Base-by-base conservation (phyloP, 64 coral and sea anemone genomes). In the Stichodactyla mertensii region DNA sequence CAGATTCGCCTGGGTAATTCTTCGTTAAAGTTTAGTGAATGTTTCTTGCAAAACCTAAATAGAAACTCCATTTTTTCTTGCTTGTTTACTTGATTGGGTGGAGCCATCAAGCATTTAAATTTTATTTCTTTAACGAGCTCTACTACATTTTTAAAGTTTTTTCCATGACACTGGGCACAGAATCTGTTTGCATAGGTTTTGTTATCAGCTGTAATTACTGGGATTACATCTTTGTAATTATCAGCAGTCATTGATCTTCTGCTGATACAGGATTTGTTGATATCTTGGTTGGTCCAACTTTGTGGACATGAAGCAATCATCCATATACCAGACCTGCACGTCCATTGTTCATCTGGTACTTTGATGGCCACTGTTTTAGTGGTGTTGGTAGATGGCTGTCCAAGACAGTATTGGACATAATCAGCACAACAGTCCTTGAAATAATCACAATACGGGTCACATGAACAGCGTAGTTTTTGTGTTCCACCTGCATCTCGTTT, bases 241-340 rank as follows among this genome's bases (percentile, higher is more conserved):
- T 85, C 83, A 22, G 45, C 16, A 64, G 55, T 85, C 22, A 85
- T 56, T 9, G 18, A 36, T n/a, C 27, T 64, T 16, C 1, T 31
- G 24, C 10, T 16, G 13, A 31, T 64, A 85, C 83, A 85, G 4
- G 51, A 45, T 28, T 61, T 15, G 54, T 56, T 85, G 27, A 58
- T 19, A 85, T 58, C 56, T 61, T 36, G 55, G 27, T 85, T 55
- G 24, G 55, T 62, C 80, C 83, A 85, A n/a, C 54, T 51, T 23
- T 9, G 16, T 85, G 83, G 83, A 85, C 83, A 85, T 85, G 83
- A 85, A 58, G 55, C 54, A 61, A 85, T 85, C 83, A 85, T 85
- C 83, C 83, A 85, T 55, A 85, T 85, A 57, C 57, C 83, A 61
- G 14, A 36, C 18, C 60, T 85, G 16, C 83, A 85, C 19, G 55